phyloP scores from a whole-genome alignment of 2,113 vertebrate species.

The Cyanistes caeruleus region DNA sequence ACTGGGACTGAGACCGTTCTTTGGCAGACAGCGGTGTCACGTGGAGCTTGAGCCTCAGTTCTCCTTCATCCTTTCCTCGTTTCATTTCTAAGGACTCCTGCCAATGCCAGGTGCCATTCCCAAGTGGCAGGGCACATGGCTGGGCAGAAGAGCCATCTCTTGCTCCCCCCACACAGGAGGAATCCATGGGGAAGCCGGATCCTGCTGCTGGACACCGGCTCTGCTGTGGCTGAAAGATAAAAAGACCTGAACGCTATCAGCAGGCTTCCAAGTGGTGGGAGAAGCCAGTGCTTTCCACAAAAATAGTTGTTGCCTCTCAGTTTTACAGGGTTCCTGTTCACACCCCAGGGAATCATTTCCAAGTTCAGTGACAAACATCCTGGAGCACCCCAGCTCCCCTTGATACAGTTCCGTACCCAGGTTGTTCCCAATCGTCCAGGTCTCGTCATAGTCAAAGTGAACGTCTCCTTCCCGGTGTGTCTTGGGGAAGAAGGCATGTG shows the following conservation, averaged over 20 bases:
- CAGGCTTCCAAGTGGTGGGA: background rate
- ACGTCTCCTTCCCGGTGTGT: slow-evolving; percentile 90
- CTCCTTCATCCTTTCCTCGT: background rate
- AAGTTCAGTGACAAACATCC: background rate
- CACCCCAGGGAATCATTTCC: background rate
- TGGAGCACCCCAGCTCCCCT: background rate
- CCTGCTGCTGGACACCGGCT: background rate
- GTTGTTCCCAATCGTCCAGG: slow-evolving; percentile 89
- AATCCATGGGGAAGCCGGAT: background rate
- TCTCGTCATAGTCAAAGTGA: slow-evolving; percentile 94
- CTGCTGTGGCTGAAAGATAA: background rate
- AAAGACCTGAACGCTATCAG: background rate
- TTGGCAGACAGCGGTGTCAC: background rate
- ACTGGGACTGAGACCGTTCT: background rate
- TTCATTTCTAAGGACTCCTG: background rate
- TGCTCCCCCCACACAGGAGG: background rate
- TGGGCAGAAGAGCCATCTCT: background rate
- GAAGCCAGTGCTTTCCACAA: background rate
- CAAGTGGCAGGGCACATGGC: background rate
- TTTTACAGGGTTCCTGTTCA: background rate
- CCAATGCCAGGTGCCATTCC: background rate
- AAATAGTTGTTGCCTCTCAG: background rate
- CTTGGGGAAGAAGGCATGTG: slow-evolving; percentile 93
- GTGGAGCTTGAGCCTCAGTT: background rate
- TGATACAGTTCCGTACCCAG: slow-evolving; percentile 78